These are phyloP conservation scores for Podarcis muralis DNA, from an alignment of 2,113 vertebrate species.

Conservation along the genomic window DNA sequence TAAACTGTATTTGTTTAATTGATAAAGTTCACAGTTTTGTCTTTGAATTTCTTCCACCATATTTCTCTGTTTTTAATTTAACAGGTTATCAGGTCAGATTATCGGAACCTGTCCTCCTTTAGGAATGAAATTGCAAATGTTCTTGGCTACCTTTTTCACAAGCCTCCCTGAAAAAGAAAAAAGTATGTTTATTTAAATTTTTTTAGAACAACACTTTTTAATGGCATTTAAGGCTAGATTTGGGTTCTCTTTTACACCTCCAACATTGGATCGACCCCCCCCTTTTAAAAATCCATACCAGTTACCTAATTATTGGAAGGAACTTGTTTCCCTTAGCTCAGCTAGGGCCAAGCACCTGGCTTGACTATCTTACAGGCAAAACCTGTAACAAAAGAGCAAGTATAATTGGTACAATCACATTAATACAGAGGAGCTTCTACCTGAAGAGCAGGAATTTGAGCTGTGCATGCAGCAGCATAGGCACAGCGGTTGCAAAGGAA, in stretches of 20 bases:
- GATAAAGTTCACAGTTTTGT: not conserved
- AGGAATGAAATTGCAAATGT: conserved; percentile 83
- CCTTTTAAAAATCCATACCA: conserved; percentile 4
- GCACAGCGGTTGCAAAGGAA: not conserved
- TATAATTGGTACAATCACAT: not conserved
- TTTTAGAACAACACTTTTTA: conserved; percentile 27
- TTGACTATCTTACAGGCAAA: not conserved
- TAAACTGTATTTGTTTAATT: not conserved
- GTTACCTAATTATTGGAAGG: conserved; percentile 5
- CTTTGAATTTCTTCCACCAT: not conserved
- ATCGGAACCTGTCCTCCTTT: conserved; percentile 87
- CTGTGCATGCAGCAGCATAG: not conserved
- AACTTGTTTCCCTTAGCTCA: conserved; percentile 23
- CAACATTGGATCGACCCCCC: not conserved
- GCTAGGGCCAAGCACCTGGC: not conserved
- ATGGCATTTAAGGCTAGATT: conserved; percentile 14
- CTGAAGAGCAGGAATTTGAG: conserved; percentile 14
- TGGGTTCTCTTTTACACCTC: conserved; percentile 27
- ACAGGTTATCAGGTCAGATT: conserved; percentile 80
- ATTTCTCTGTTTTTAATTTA: conserved; percentile 42
- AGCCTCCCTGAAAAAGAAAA: conserved; percentile 83
- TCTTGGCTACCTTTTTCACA: conserved; percentile 82
- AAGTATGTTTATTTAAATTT: conserved; percentile 72
- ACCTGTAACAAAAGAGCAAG: accelerated
- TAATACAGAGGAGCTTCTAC: conserved; percentile 5